These are phyloP conservation scores for Crotophaga sulcirostris DNA, from an alignment of 2,113 vertebrate species.

Conservation along the genomic window DNA sequence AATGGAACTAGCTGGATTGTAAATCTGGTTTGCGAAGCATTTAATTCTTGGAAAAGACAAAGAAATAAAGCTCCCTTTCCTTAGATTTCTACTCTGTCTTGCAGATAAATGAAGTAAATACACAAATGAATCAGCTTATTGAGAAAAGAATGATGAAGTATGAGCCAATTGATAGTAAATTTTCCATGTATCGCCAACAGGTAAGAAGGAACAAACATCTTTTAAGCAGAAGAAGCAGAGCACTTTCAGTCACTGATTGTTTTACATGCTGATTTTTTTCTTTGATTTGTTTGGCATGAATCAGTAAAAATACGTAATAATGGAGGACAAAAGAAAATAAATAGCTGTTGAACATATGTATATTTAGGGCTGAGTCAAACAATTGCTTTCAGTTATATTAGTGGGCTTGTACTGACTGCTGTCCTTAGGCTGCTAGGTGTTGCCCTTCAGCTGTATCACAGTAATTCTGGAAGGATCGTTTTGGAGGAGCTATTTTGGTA, in stretches of 20 bases:
- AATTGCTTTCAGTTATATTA: background rate
- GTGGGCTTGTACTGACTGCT: background rate
- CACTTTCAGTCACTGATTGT: background rate
- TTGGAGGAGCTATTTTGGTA: background rate
- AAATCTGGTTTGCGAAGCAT: background rate
- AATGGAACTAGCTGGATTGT: background rate
- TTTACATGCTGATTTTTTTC: background rate
- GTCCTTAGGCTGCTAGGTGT: background rate
- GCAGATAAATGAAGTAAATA: conserved; percentile 87
- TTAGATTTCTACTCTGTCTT: conserved; percentile 43
- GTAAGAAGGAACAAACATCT: conserved; percentile 65
- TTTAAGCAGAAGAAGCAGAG: background rate
- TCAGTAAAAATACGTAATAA: background rate
- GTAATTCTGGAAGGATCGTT: background rate
- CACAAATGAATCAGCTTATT: conserved; percentile 88
- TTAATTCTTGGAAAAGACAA: conserved; percentile 16
- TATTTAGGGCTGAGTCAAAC: background rate
- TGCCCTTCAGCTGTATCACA: background rate
- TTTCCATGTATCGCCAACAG: conserved; percentile 94
- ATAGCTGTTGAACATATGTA: background rate
- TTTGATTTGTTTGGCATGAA: background rate
- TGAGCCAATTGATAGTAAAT: conserved; percentile 90
- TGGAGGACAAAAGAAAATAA: background rate
- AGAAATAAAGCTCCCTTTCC: background rate
- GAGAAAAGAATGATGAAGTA: conserved; percentile 93